Conservation (phyloP, 2,888 invertebrate genomes). For the Geophilus truncorum region DNA sequence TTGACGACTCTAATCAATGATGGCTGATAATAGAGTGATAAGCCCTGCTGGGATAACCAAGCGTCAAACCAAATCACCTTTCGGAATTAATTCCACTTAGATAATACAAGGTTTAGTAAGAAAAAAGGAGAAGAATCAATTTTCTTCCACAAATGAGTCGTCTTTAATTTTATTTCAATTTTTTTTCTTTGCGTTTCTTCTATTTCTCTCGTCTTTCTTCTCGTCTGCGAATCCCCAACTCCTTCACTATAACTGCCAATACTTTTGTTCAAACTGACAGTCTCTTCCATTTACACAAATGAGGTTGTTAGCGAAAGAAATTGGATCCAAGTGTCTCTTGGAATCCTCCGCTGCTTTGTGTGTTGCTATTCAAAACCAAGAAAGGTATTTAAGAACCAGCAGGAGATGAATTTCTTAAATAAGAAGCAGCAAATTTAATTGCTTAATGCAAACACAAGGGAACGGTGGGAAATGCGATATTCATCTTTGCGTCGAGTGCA, state of each 20-base stretch:
- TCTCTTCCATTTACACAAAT: background rate
- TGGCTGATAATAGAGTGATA: constrained; percentile 24
- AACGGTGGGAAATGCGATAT: background rate
- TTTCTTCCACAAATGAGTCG: background rate
- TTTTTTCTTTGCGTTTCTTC: no score
- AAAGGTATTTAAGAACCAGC: background rate
- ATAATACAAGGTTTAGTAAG: background rate
- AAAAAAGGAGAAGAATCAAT: background rate
- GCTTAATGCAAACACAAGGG: background rate
- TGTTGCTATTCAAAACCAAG: background rate
- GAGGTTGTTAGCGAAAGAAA: constrained; percentile 15
- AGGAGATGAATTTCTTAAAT: background rate
- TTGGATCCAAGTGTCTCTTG: constrained; percentile 25
- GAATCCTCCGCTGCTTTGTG: background rate
- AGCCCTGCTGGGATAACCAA: background rate
- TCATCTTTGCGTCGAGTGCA: background rate
- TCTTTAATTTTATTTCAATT: background rate
- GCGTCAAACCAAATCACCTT: background rate
- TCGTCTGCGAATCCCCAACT: background rate
- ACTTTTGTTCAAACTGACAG: constrained; percentile 6
- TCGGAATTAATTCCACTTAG: background rate
- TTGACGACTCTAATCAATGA: constrained; percentile 24
- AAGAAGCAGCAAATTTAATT: background rate
- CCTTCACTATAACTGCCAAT: background rate
- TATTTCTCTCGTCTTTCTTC: no score